Percentiles rank a stretch among this genome's conserved stretches.
Evolutionary conservation across 2,888 invertebrate species (phyloP).

Genomic region (Neocrepidodera transversa): DNA sequence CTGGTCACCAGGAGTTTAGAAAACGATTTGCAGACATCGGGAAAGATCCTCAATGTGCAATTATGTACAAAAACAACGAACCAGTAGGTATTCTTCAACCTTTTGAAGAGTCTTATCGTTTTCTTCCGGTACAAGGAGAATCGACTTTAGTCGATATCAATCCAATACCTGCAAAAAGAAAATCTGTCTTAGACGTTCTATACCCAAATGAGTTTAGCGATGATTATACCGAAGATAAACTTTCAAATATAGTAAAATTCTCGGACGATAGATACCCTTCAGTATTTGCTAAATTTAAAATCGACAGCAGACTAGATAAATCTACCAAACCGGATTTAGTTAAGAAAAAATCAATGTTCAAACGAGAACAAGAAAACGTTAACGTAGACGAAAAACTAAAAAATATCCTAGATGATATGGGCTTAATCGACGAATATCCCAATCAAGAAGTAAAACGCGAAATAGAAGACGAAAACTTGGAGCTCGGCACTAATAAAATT

Average conservation of each 20-base stretch:
- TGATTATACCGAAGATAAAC: slow-evolving; percentile 18
- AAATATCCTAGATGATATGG: slow-evolving; percentile 49
- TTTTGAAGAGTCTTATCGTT: slow-evolving; percentile 45
- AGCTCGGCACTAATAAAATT: slow-evolving; percentile 43
- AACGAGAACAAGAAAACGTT: background rate
- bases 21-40: slow-evolving; percentile 25
- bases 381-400: slow-evolving; percentile 46
- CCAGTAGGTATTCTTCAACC: slow-evolving; percentile 50
- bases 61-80: slow-evolving; percentile 48
- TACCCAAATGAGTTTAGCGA: slow-evolving; percentile 32
- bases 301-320: slow-evolving; percentile 46
- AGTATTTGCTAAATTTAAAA: slow-evolving; percentile 50
- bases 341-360: slow-evolving; percentile 29
- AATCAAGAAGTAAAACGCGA: slow-evolving; percentile 42
- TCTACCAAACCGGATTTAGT: slow-evolving; percentile 15
- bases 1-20: slow-evolving; percentile 19
- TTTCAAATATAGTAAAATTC: slow-evolving; percentile 25
- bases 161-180: slow-evolving; percentile 34
- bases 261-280: slow-evolving; percentile 45
- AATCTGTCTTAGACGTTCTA: slow-evolving; percentile 31
- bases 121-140: slow-evolving; percentile 46
- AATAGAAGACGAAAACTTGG: slow-evolving; percentile 45
- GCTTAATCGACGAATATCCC: slow-evolving; percentile 46
- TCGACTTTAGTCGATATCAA: slow-evolving; percentile 44
- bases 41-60: slow-evolving; percentile 40